These are phyloP conservation scores for Sebastes fasciatus DNA, from an alignment of 2,113 vertebrate species.

Conservation along the genomic window DNA sequence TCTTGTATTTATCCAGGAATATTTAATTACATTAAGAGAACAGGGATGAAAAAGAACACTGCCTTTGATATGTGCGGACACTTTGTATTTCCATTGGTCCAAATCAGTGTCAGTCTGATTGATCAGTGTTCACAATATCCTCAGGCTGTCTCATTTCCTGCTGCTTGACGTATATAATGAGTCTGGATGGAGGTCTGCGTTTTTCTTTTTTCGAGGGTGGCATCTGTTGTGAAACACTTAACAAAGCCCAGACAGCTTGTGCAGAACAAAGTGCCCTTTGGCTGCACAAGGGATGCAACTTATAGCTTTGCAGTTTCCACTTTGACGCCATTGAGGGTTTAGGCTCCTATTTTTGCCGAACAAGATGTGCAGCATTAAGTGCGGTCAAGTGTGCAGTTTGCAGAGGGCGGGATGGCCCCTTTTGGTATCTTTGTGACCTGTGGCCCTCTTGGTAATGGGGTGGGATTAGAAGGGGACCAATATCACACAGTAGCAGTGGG, in stretches of 20 bases:
- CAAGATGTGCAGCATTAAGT: background rate
- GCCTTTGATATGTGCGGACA: constrained; percentile 54
- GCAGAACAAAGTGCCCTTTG: constrained; percentile 25
- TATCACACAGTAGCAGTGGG: background rate
- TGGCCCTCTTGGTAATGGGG: constrained; percentile 26
- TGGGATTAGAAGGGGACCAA: constrained; percentile 13
- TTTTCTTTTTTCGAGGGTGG: constrained; percentile 54
- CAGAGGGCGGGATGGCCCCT: background rate
- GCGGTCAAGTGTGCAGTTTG: constrained; percentile 19
- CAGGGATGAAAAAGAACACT: constrained; percentile 48
- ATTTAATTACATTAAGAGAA: constrained; percentile 68
- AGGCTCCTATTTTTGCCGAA: constrained; percentile 1
- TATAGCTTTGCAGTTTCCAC: constrained; percentile 32
- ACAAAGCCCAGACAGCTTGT: constrained; percentile 28
- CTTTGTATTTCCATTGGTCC: constrained; percentile 58
- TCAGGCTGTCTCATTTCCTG: constrained; percentile 71
- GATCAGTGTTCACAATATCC: constrained; percentile 62
- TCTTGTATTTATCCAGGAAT: constrained; percentile 65
- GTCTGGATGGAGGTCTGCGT: constrained; percentile 62
- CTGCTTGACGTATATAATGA: constrained; percentile 63
- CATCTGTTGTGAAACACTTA: constrained; percentile 54
- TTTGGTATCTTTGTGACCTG: constrained; percentile 24
- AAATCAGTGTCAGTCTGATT: constrained; percentile 72
- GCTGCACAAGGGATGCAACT: constrained; percentile 3
- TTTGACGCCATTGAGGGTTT: background rate